These are phyloP conservation scores for Drosophila diplacantha DNA, from an alignment of 2,888 invertebrate genomes.

Conservation along the genomic window DNA sequence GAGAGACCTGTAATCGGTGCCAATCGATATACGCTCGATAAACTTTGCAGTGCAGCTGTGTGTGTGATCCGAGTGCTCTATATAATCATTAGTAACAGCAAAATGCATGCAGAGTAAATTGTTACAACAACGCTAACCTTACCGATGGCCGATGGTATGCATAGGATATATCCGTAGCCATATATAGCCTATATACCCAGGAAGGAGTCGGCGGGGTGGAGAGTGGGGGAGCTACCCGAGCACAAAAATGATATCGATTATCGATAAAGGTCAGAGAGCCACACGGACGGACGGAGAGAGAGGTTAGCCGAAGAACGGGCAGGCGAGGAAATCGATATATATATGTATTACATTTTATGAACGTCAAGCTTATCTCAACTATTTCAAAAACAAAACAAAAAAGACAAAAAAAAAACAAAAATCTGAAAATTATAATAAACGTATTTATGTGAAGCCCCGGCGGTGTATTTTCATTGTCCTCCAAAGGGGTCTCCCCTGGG, in stretches of 20 bases:
- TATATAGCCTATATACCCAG: slow-evolving; percentile 13
- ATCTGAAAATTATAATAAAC: slow-evolving; percentile 68
- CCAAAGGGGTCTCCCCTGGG: slow-evolving; percentile 18
- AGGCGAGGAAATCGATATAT: slow-evolving; percentile 30
- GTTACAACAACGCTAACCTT: slow-evolving; percentile 25
- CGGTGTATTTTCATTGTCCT: slow-evolving; percentile 12
- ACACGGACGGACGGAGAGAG: background rate
- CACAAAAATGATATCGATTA: slow-evolving; percentile 19
- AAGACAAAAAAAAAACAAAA: slow-evolving; percentile 49
- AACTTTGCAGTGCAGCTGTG: slow-evolving; percentile 4
- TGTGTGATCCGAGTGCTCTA: slow-evolving; percentile 45
- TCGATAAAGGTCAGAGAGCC: slow-evolving; percentile 6
- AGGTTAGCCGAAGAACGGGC: slow-evolving; percentile 19
- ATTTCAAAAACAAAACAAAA: slow-evolving; percentile 51
- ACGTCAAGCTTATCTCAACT: slow-evolving; percentile 74
- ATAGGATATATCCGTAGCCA: slow-evolving; percentile 6
- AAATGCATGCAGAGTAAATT: slow-evolving; percentile 48
- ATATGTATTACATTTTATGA: slow-evolving; percentile 73
- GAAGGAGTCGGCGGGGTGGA: slow-evolving; percentile 1
- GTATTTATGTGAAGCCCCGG: slow-evolving; percentile 66
- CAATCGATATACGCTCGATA: background rate
- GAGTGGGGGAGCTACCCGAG: slow-evolving; percentile 4
- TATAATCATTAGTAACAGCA: slow-evolving; percentile 63
- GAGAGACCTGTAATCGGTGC: background rate
- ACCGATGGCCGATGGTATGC: slow-evolving; percentile 14